phyloP scores from a whole-genome alignment of 2,888 invertebrate genomes.

The Malthinus seriepunctatus region DNA sequence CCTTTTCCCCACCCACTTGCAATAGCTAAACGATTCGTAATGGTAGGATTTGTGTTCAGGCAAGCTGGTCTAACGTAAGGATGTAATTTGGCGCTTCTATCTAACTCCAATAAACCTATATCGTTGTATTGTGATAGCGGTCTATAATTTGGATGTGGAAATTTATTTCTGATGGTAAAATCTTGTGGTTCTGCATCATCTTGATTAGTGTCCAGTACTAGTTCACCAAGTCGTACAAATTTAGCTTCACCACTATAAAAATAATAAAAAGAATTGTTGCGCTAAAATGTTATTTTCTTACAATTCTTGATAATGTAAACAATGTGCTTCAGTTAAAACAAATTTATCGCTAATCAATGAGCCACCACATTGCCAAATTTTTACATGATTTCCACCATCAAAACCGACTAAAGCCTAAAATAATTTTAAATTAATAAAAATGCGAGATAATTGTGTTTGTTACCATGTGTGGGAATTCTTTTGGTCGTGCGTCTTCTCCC shows the following conservation, averaged over 20 bases:
- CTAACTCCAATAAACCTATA: constrained; percentile 54
- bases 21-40: constrained; percentile 14
- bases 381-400: constrained; percentile 24
- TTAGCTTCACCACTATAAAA: constrained; percentile 20
- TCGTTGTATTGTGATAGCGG: constrained; percentile 53
- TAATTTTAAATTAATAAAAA: neutral
- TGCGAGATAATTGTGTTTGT: neutral
- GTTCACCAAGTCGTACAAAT: constrained; percentile 38
- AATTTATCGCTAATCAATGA: constrained; percentile 64
- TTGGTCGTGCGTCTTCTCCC: constrained; percentile 4
- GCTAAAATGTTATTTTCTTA: neutral
- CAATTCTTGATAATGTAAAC: constrained; percentile 42
- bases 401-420: constrained; percentile 10
- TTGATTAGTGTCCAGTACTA: constrained; percentile 27
- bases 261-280: too few relatives aligned
- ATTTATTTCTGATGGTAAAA: constrained; percentile 37
- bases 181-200: constrained; percentile 38
- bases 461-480: constrained; percentile 24
- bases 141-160: constrained; percentile 51
- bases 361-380: constrained; percentile 66
- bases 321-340: constrained; percentile 71
- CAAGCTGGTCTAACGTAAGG: constrained; percentile 52
- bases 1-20: constrained; percentile 39
- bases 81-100: constrained; percentile 44
- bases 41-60: constrained; percentile 36